phyloP scores from a whole-genome alignment of 1,140 invertebrate species.

The Mya arenaria region DNA sequence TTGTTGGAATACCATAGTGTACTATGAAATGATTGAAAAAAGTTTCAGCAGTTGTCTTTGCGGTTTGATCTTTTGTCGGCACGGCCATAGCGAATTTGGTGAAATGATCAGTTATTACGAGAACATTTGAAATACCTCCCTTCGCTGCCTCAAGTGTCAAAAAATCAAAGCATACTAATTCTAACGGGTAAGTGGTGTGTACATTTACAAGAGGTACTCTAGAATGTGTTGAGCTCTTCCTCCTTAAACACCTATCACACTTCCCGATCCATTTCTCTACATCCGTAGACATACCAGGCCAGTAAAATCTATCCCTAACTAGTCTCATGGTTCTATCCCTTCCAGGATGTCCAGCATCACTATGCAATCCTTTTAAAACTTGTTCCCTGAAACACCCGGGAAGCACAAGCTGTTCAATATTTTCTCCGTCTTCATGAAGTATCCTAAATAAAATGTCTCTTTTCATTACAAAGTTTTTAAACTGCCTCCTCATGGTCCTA shows the following conservation, averaged over 20 bases:
- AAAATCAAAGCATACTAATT: conserved; percentile 34
- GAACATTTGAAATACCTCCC: too few relatives aligned
- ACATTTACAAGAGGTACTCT: neutral
- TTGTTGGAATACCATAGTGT: too few relatives aligned
- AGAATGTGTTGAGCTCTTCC: neutral
- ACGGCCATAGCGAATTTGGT: too few relatives aligned
- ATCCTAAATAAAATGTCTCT: conserved; percentile 14
- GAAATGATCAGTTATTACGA: too few relatives aligned
- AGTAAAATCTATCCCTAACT: conserved; percentile 10
- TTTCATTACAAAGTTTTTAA: conserved; percentile 24
- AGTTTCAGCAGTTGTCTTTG: too few relatives aligned
- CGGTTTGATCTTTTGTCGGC: too few relatives aligned
- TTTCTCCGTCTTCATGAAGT: conserved; percentile 3
- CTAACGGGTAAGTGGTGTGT: too few relatives aligned
- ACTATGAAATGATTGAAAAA: too few relatives aligned
- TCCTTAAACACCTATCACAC: conserved; percentile 5
- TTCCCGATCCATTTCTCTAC: neutral
- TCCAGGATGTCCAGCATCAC: conserved; percentile 17
- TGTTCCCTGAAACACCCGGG: too few relatives aligned
- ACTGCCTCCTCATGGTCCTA: conserved; percentile 11
- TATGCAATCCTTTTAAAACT: conserved; percentile 10
- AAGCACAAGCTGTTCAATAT: neutral
- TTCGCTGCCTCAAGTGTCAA: neutral
- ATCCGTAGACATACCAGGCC: conserved; percentile 7
- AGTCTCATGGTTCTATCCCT: conserved; percentile 1